Conservation (phyloP, 1,140 invertebrate genomes). For the Teleogryllus occipitalis region DNA sequence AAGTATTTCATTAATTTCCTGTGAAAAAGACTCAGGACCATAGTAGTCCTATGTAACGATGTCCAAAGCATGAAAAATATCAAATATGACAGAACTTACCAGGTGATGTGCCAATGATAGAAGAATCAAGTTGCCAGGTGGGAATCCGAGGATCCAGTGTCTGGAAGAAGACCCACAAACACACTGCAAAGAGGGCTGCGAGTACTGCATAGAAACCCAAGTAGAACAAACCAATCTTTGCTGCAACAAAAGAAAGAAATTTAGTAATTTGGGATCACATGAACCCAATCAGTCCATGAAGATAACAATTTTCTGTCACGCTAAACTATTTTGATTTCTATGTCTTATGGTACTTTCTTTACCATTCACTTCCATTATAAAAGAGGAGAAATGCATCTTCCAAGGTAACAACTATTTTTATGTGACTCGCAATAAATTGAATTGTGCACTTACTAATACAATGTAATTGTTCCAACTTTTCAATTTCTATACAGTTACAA, state of each 20-base stretch:
- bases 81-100: slow-evolving; percentile 41
- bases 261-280: background rate
- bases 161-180: slow-evolving; percentile 86
- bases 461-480: too few relatives aligned
- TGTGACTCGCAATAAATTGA: too few relatives aligned
- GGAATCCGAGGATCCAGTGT: slow-evolving; percentile 80
- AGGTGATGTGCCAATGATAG: slow-evolving; percentile 86
- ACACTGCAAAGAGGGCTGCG: slow-evolving; percentile 76
- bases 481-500: too few relatives aligned
- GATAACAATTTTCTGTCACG: background rate
- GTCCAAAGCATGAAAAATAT: too few relatives aligned
- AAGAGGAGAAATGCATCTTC: too few relatives aligned
- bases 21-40: too few relatives aligned
- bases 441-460: too few relatives aligned
- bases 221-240: slow-evolving; percentile 87
- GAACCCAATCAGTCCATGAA: background rate
- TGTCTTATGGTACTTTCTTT: too few relatives aligned
- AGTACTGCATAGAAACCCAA: slow-evolving; percentile 81
- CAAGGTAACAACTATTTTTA: too few relatives aligned
- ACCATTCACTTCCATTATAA: too few relatives aligned
- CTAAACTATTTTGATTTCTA: background rate
- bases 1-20: too few relatives aligned
- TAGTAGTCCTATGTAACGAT: too few relatives aligned
- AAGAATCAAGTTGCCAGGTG: slow-evolving; percentile 69
- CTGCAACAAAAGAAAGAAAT: slow-evolving; percentile 40